Conservation (phyloP, 2,797 vertebrate species). For the Tangara arthus region DNA sequence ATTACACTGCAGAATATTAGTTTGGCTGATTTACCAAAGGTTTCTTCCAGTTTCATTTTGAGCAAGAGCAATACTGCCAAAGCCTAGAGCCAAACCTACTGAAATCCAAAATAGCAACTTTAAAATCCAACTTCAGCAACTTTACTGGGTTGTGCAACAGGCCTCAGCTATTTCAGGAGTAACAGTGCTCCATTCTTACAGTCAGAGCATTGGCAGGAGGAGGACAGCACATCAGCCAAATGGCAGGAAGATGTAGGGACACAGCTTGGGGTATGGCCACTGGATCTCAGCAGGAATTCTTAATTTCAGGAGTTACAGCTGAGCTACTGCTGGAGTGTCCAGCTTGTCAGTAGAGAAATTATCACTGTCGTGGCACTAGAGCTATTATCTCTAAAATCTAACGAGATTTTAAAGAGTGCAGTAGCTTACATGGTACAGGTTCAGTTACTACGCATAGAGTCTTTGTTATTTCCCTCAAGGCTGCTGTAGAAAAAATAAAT, state of each 20-base stretch:
- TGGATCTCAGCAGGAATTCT: neutral
- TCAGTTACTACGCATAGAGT: neutral
- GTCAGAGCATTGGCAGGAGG: neutral
- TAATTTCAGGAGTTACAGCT: neutral
- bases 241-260: neutral
- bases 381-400: neutral
- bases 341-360: constrained; percentile 7
- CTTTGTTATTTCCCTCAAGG: neutral
- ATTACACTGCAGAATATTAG: neutral
- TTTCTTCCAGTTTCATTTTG: neutral
- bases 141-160: neutral
- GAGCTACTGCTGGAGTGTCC: neutral
- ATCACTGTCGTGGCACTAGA: neutral
- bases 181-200: neutral
- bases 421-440: neutral
- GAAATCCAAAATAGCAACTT: too few species aligned
- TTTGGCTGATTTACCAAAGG: neutral
- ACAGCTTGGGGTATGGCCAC: neutral
- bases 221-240: neutral
- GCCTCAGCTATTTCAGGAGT: neutral
- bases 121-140: neutral
- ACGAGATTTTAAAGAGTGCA: neutral
- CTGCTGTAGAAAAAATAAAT: neutral
- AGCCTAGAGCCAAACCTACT: neutral
- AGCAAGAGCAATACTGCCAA: neutral